Evolutionary conservation across 2,888 invertebrate species (phyloP).

Genomic region (Bellardia bayeri): DNA sequence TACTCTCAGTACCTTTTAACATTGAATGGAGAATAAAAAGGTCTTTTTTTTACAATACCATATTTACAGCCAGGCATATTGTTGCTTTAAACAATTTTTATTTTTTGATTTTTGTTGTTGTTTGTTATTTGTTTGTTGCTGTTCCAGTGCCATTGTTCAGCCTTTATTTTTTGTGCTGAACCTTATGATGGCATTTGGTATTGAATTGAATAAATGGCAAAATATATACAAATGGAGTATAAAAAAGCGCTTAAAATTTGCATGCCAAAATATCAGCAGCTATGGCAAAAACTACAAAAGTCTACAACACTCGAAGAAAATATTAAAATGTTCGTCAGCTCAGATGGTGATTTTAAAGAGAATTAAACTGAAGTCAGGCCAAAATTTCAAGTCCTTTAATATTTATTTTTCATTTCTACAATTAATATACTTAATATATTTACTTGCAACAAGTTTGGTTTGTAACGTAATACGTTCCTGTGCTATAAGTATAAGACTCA

Average conservation of each 20-base stretch:
- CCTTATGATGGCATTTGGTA: conserved; percentile 69
- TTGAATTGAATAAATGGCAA: conserved; percentile 72
- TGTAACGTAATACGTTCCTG: too few species aligned
- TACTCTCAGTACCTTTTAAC: conserved; percentile 4
- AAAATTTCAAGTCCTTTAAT: too few species aligned
- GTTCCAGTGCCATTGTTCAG: conserved; percentile 41
- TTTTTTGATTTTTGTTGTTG: conserved; percentile 26
- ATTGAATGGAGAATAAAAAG: conserved; percentile 9
- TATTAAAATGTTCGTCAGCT: too few species aligned
- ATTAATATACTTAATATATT: too few species aligned
- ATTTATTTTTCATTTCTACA: too few species aligned
- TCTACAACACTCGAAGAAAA: conserved; percentile 43
- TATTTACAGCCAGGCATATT: conserved; percentile 66
- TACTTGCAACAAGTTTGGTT: too few species aligned
- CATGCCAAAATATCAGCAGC: conserved; percentile 66
- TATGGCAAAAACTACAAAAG: conserved; percentile 32
- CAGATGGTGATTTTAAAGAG: too few species aligned
- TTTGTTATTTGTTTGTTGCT: conserved; percentile 6
- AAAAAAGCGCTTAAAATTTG: conserved; percentile 70
- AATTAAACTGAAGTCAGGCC: too few species aligned
- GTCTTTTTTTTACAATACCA: conserved; percentile 38
- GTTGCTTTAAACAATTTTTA: conserved; percentile 66
- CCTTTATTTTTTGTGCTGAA: conserved; percentile 47
- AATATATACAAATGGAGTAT: conserved; percentile 67
- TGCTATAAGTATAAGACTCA: too few species aligned